These are phyloP conservation scores for Drosophila ambigua DNA, from an alignment of 1,140 invertebrate genomes.

Conservation along the genomic window DNA sequence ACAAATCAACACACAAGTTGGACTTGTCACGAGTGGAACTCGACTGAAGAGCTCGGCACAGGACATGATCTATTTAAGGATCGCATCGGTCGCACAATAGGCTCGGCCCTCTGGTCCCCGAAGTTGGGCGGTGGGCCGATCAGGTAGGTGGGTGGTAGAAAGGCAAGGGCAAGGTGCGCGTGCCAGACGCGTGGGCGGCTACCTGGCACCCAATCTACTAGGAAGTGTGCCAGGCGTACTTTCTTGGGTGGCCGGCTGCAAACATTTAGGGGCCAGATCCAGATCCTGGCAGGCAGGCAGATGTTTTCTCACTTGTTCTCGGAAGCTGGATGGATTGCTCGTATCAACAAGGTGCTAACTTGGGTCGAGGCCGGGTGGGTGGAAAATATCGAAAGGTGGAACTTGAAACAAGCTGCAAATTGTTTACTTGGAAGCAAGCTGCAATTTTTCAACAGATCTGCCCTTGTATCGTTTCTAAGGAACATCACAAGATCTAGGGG, in stretches of 20 bases:
- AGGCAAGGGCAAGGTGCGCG: conserved; percentile 54
- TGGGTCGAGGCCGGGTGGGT: conserved; percentile 32
- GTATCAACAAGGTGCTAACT: conserved; percentile 42
- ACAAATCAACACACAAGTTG: conserved; percentile 63
- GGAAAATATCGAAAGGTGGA: conserved; percentile 66
- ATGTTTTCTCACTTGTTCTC: conserved; percentile 55
- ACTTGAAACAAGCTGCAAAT: conserved; percentile 60
- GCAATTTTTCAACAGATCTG: conserved; percentile 38
- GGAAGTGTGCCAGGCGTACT: conserved; percentile 72
- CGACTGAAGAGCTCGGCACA: conserved; percentile 50
- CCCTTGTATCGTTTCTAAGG: not conserved
- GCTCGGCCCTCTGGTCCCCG: not conserved
- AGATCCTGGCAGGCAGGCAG: conserved; percentile 62
- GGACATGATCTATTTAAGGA: conserved; percentile 61
- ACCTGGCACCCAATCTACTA: conserved; percentile 57
- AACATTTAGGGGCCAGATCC: conserved; percentile 30
- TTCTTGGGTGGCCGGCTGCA: conserved; percentile 58
- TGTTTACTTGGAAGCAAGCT: conserved; percentile 68
- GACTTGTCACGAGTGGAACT: conserved; percentile 74
- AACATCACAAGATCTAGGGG: conserved; percentile 1
- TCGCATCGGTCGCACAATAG: not conserved
- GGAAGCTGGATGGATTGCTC: conserved; percentile 50
- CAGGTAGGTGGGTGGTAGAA: conserved; percentile 16
- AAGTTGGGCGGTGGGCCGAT: not conserved
- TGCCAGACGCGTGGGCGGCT: conserved; percentile 70